Evolutionary conservation across 1,140 invertebrate genomes (phyloP).

Genomic region (Brachionus paranguensis): DNA sequence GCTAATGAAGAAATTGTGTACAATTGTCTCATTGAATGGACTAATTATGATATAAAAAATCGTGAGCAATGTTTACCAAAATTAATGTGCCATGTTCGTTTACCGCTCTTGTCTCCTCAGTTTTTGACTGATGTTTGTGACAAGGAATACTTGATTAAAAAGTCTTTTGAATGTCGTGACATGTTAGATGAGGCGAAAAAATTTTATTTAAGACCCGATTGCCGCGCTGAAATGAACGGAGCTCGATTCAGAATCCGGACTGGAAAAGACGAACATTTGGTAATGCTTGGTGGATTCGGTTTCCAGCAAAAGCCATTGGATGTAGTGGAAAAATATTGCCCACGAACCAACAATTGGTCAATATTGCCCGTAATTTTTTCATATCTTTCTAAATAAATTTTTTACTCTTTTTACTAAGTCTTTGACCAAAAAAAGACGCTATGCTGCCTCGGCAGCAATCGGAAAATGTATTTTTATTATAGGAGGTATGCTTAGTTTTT

Average conservation of each 20-base stretch:
- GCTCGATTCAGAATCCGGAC: not conserved
- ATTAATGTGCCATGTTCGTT: slow-evolving; percentile 86
- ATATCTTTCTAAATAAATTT: not conserved
- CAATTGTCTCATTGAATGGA: slow-evolving; percentile 64
- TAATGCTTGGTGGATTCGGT: slow-evolving; percentile 84
- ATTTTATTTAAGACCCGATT: slow-evolving; percentile 76
- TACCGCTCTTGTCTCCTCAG: slow-evolving; percentile 85
- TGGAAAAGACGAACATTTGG: slow-evolving; percentile 88
- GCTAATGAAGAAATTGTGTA: slow-evolving; percentile 74
- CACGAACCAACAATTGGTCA: slow-evolving; percentile 48
- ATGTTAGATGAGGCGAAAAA: slow-evolving; percentile 97
- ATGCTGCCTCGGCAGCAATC: slow-evolving; percentile 50
- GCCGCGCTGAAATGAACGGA: slow-evolving; percentile 63
- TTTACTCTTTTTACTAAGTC: slow-evolving; percentile 42
- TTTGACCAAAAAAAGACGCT: slow-evolving; percentile 47
- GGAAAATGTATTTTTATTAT: slow-evolving; percentile 60
- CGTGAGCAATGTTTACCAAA: slow-evolving; percentile 79
- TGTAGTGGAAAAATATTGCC: slow-evolving; percentile 50
- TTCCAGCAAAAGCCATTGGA: slow-evolving; percentile 88
- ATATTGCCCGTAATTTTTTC: slow-evolving; percentile 45
- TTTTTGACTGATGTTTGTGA: slow-evolving; percentile 95
- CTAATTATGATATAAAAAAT: slow-evolving; percentile 90
- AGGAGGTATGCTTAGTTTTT: slow-evolving; percentile 45
- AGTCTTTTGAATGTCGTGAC: slow-evolving; percentile 90
- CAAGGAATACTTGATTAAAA: slow-evolving; percentile 84